These are phyloP conservation scores for Diadumene lineata DNA, from an alignment of 92 coral and sea anemone species.

Conservation along the genomic window DNA sequence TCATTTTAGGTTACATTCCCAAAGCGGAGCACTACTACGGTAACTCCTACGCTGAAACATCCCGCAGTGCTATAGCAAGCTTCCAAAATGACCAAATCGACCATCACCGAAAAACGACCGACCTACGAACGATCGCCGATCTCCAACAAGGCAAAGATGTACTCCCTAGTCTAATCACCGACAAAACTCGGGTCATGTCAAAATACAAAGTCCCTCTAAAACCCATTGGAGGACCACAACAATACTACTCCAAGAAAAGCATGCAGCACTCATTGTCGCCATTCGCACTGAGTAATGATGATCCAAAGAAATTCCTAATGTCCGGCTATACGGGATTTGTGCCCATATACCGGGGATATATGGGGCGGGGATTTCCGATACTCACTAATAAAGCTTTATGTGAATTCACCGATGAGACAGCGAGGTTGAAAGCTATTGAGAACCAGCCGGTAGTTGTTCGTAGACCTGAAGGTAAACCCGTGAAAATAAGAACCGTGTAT, in stretches of 20 bases:
- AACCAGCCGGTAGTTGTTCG: slow-evolving; percentile 79
- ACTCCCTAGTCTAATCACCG: slow-evolving; percentile 60
- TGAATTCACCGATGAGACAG: slow-evolving; percentile 80
- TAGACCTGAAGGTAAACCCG: slow-evolving; percentile 63
- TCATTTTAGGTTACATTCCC: slow-evolving; percentile 78
- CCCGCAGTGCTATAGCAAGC: slow-evolving; percentile 88
- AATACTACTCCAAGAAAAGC: slow-evolving; percentile 68
- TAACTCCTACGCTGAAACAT: slow-evolving; percentile 89
- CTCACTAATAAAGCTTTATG: slow-evolving; percentile 89
- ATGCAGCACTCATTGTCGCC: slow-evolving; percentile 96
- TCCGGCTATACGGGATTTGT: slow-evolving; percentile 99
- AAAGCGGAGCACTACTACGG: slow-evolving; percentile 95
- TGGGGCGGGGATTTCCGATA: slow-evolving; percentile 89
- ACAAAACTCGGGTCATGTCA: slow-evolving; percentile 58
- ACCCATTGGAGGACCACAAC: slow-evolving; percentile 64
- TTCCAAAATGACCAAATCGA: slow-evolving; percentile 78
- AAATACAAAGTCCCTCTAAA: slow-evolving; percentile 79
- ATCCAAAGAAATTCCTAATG: slow-evolving; percentile 88
- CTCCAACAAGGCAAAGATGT: slow-evolving; percentile 79
- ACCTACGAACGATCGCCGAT: slow-evolving; percentile 80
- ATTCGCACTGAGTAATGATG: slow-evolving; percentile 73
- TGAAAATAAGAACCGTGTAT: slow-evolving; percentile 85
- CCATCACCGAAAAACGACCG: slow-evolving; percentile 65
- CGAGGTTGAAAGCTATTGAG: slow-evolving; percentile 61
- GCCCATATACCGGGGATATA: slow-evolving; percentile 83